Evolutionary conservation across 1,140 invertebrate species (phyloP), one percentile per base, ranked within the genome.

Genomic region (Drosophila dunni): DNA sequence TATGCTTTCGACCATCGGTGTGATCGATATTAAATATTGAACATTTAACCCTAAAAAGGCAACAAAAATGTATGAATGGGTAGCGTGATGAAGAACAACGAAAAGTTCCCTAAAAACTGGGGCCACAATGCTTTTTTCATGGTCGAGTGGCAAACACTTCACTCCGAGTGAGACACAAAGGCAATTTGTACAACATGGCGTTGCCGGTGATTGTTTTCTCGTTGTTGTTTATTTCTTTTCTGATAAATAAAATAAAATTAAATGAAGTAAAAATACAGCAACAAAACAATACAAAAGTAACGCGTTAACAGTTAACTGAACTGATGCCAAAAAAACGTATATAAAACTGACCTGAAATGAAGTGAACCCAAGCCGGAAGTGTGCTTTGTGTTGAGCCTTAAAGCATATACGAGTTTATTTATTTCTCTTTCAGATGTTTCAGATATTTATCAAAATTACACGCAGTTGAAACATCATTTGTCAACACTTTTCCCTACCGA

Each of bases 261-360:
- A 64, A 45, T 60, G 44, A 69, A 54, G 38, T 63, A 53, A 51
- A 64, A 54, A 38, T 63, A 29, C 1, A 29, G 24, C 3, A 29
- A 29, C 24, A 54, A 45, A 53, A 54, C 33, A 54, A 45, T 45
- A 54, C 33, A 54, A 68, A 33, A 68, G 48, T 63, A 79, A 79
- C 24, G 74, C 81, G 68, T 84, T 84, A 86, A 85, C 82, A 79
- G 82, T 88, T 85, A 86, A 86, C 62, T 78, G 81, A 81, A 85
- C 63, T 63, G 69, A 56, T 54, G 58, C 45, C 72, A 65, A 3
- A 53, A 51, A n/a, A n/a, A n/a, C n/a, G n/a, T n/a, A n/a, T n/a
- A n/a, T n/a, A n/a, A n/a, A 63, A 62, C 15, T 73, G 70, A 85
- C 42, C 42, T 72, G 40, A 86, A 81, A 69, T 67, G 74, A 81